phyloP scores from a whole-genome alignment of 2,888 invertebrate species.

The Ceriagrion tenellum region DNA sequence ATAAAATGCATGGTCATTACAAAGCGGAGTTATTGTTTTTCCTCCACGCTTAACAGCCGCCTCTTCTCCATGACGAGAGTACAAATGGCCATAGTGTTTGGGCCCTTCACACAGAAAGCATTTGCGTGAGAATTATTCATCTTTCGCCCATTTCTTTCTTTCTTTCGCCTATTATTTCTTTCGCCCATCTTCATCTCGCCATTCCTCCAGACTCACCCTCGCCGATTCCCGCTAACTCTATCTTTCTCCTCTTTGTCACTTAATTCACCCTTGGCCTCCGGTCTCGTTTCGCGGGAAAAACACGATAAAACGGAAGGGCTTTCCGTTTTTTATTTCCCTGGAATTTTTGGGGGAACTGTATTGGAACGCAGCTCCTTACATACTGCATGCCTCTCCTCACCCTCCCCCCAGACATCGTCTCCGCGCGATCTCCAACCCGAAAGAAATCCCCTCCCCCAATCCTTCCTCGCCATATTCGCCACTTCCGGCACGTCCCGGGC shows the following conservation, averaged over 20 bases:
- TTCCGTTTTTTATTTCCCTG: not conserved
- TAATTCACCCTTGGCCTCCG: not conserved
- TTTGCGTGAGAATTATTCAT: not conserved
- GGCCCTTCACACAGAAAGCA: not conserved
- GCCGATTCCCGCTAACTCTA: not conserved
- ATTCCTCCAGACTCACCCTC: not conserved
- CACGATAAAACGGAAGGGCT: not conserved
- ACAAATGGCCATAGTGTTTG: not conserved
- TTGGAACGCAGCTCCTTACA: not conserved
- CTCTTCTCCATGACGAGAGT: not conserved
- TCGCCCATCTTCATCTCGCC: not conserved
- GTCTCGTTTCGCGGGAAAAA: not conserved
- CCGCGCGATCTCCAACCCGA: not conserved
- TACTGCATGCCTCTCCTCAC: not conserved
- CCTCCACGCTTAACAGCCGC: not conserved
- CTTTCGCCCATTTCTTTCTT: not conserved
- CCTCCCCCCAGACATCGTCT: not conserved
- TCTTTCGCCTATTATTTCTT: no score
- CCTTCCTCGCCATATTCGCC: not conserved
- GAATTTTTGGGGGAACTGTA: not conserved
- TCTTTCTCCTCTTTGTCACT: not conserved
- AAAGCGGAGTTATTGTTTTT: no score
- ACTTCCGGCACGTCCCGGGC: constrained; percentile 8
- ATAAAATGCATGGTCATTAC: no score
- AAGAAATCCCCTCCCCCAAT: not conserved